Conservation (phyloP, 2,113 vertebrate genomes). For the Heloderma charlesbogerti region DNA sequence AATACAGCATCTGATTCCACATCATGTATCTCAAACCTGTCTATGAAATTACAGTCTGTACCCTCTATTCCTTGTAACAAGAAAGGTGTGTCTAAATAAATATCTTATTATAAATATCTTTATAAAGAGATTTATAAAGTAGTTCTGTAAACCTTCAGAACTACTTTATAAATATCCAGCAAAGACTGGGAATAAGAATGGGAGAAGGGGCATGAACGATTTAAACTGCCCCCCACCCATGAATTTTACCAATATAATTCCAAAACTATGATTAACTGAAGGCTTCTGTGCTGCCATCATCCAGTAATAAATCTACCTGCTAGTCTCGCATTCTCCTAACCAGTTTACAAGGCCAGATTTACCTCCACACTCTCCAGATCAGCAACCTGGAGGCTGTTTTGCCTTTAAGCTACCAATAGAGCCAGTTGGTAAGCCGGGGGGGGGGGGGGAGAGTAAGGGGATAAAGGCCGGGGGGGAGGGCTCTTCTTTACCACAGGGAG, state of each 20-base stretch:
- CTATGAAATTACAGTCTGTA: background rate
- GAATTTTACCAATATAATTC: background rate
- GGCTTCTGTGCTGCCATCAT: background rate
- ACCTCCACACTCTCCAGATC: background rate
- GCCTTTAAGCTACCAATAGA: background rate
- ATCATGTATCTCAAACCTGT: background rate
- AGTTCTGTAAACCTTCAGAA: background rate
- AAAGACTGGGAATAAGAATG: background rate
- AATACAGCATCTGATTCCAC: background rate
- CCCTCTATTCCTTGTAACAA: conserved; percentile 11
- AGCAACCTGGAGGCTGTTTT: background rate
- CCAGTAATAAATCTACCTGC: background rate
- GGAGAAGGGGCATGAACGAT: background rate
- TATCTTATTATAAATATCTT: no score
- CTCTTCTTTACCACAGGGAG: background rate
- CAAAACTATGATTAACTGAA: background rate
- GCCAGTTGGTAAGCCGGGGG: no score
- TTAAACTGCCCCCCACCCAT: background rate
- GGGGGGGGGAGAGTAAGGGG: background rate
- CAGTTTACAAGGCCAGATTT: background rate
- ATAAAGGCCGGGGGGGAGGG: no score
- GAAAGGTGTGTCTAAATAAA: background rate
- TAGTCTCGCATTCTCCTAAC: background rate
- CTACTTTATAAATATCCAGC: background rate
- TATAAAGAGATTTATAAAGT: no score